Evolutionary conservation across 2,888 invertebrate genomes (phyloP).

Genomic region (Phymatocera aterrima): DNA sequence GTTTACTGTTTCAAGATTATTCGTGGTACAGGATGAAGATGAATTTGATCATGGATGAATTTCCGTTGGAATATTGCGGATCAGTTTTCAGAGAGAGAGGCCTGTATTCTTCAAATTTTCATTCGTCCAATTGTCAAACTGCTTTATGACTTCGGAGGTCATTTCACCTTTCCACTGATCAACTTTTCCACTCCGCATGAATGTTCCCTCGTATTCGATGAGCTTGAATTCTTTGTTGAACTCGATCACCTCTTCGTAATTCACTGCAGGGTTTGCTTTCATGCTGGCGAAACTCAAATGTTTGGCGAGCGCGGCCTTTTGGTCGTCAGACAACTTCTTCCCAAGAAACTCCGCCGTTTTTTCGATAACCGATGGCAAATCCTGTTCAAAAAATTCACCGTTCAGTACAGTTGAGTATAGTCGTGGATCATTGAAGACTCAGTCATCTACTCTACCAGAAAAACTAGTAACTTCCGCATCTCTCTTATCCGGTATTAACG

Average conservation of each 20-base stretch:
- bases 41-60: background rate
- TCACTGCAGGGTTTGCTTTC: constrained; percentile 79
- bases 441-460: background rate
- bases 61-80: background rate
- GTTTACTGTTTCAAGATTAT: background rate
- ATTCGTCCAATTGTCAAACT: constrained; percentile 75
- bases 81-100: constrained; percentile 52
- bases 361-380: constrained; percentile 72
- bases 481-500: background rate
- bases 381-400: too few species aligned
- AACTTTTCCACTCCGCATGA: constrained; percentile 75
- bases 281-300: constrained; percentile 78
- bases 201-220: constrained; percentile 68
- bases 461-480: background rate
- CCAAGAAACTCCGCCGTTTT: constrained; percentile 73
- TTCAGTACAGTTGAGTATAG: too few species aligned
- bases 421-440: background rate
- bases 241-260: constrained; percentile 74
- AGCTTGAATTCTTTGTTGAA: constrained; percentile 70
- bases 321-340: constrained; percentile 65
- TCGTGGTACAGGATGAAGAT: background rate
- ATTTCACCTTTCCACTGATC: constrained; percentile 73
- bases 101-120: constrained; percentile 66
- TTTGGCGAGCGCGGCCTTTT: constrained; percentile 69
- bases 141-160: constrained; percentile 66